Base-by-base conservation (phyloP, 2,888 invertebrate genomes). In the Gastrophysa polygoni region DNA sequence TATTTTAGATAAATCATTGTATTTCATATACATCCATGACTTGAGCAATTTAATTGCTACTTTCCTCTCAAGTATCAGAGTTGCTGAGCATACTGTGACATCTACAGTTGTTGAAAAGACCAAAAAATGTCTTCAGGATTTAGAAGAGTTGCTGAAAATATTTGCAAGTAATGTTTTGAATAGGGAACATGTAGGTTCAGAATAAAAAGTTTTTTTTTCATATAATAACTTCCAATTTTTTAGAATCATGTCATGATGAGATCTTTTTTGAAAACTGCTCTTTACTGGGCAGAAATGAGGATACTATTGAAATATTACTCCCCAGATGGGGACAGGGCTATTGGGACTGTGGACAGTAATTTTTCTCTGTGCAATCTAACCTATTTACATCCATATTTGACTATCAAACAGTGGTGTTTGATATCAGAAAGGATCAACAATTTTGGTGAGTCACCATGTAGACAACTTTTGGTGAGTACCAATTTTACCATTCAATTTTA, bases 381-480 rank as follows among this genome's bases (percentile, higher is more conserved):
- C 1, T 80, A 78, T 68, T 65, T 80, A 48, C 81, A 81, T 69
- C 72, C 78, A 1, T 82, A 81, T 69, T 68, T 82, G 46, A 73
- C 71, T 11, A 61, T 71, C 3, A 75, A 78, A 59, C 76, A 81
- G 32, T 81, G 82, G 82, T 77, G 77, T 60, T 66, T 78, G 16
- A 75, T 82, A 61, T 76, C 77, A 4, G 78, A 82, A 68, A 73
- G 81, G 51, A 79, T 82, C 44, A 77, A 73, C 8, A 81, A 82
- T 75, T 82, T 81, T 70, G 82, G 81, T 1, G 78, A 80, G 64
- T 62, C 71, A 61, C 73, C 77, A 10, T 81, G 81, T 67, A 80
- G 73, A 57, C 66, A 69, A 34, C 68, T 70, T 59, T 66, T 74
- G 75, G 75, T 72, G 68, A 63, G 66, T 64, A 28, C n/a, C n/a